These are phyloP conservation scores for Phalacrocorax brasilianus DNA, from an alignment of 2,113 vertebrate genomes.

Conservation along the genomic window DNA sequence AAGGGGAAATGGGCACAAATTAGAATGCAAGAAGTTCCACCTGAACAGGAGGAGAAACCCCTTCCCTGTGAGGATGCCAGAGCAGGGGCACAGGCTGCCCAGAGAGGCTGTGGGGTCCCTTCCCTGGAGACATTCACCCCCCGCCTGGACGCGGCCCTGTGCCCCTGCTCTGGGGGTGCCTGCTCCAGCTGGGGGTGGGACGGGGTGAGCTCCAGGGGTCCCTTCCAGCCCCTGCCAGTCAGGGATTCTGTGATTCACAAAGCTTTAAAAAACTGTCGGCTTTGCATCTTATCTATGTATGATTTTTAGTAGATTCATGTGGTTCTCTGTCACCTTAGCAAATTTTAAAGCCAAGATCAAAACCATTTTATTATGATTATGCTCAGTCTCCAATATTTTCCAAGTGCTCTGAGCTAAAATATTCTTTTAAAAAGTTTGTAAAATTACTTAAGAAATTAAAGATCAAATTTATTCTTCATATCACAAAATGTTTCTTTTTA, in stretches of 20 bases:
- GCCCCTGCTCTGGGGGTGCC: too few relatives aligned
- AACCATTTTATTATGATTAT: not conserved
- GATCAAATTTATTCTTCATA: not conserved
- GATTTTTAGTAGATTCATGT: not conserved
- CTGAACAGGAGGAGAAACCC: too few relatives aligned
- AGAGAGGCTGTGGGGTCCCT: too few relatives aligned
- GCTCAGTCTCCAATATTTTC: not conserved
- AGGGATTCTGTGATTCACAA: not conserved
- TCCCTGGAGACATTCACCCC: too few relatives aligned
- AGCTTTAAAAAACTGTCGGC: not conserved
- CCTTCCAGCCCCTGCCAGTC: too few relatives aligned
- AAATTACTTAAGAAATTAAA: not conserved
- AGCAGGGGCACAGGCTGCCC: too few relatives aligned
- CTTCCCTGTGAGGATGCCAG: too few relatives aligned
- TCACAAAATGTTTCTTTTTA: not conserved
- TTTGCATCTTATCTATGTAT: not conserved
- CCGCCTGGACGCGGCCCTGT: too few relatives aligned
- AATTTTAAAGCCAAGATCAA: not conserved
- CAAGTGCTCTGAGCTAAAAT: not conserved
- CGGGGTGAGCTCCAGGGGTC: too few relatives aligned
- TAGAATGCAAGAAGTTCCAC: too few relatives aligned
- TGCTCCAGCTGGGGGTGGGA: too few relatives aligned
- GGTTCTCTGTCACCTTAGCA: not conserved
- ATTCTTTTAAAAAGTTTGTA: accelerated
- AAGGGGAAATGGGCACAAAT: too few relatives aligned